phyloP scores from a whole-genome alignment of 2,888 invertebrate genomes.

The Agriopis aurantiaria region DNA sequence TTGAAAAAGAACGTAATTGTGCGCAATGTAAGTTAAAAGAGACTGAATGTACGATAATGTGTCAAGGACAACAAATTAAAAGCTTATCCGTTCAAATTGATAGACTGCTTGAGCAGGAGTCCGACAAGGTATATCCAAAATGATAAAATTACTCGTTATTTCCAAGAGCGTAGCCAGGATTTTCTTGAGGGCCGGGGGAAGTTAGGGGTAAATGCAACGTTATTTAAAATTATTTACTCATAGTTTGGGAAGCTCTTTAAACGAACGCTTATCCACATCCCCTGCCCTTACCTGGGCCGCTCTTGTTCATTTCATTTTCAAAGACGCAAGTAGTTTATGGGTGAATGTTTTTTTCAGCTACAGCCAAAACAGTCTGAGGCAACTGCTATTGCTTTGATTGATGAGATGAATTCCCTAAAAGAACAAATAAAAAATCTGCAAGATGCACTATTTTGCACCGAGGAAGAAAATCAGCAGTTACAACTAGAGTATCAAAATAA shows the following conservation, averaged over 20 bases:
- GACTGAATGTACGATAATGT: conserved; percentile 83
- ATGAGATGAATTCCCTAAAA: conserved; percentile 72
- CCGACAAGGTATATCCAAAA: conserved; percentile 55
- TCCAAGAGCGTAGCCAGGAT: too few relatives aligned
- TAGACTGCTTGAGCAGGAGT: conserved; percentile 71
- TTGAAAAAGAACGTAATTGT: conserved; percentile 81
- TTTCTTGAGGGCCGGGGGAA: too few relatives aligned
- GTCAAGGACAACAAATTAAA: conserved; percentile 86
- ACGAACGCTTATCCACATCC: too few relatives aligned
- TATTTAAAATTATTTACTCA: too few relatives aligned
- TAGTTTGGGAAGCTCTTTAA: too few relatives aligned
- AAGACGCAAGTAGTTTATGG: conserved; percentile 1
- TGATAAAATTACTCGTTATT: too few relatives aligned
- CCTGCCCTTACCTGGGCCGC: too few relatives aligned
- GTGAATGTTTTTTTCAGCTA: conserved; percentile 39
- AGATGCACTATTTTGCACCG: conserved; percentile 64
- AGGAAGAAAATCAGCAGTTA: conserved; percentile 72
- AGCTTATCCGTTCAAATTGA: conserved; percentile 83
- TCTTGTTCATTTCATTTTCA: background rate
- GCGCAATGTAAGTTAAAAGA: conserved; percentile 82
- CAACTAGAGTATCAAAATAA: conserved; percentile 68
- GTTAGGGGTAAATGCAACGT: too few relatives aligned
- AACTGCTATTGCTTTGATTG: conserved; percentile 59
- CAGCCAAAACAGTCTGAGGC: conserved; percentile 49
- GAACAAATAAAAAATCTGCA: conserved; percentile 71